Base-by-base conservation (phyloP, 2,113 vertebrate species). In the Passer montanus region DNA sequence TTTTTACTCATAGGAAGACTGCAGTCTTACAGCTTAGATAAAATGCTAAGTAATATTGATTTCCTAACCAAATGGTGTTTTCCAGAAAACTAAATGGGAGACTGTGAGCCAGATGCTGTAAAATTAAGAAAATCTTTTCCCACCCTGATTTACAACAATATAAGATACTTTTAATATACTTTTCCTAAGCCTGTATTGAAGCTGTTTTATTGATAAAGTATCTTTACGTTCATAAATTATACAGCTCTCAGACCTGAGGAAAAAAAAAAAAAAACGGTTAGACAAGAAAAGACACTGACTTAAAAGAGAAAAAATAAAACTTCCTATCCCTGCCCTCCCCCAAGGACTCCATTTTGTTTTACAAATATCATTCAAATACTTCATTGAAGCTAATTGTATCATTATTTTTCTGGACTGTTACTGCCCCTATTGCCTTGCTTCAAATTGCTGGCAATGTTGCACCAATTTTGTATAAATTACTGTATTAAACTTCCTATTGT, bases 381-480 rank as follows among this genome's bases (percentile, higher is more conserved):
- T 84, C 22, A 49, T 22, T 89, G 73, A 81, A 75, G 60, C 33
- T 68, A 89, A 68, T 60, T 80, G 7, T 63, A 22, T 44, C 33
- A 43, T 87, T 87, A 52, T 23, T 80, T 50, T 73, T 46, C 63
- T 89, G 52, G 24, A 44, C 73, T 78, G 13, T 73, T 92, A 66
- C 27, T 43, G 23, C 20, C 4, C 4, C 17, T 87, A 8, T 30
- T 74, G 30, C 24, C 8, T 73, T 4, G 62, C 39, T 59, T 92
- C 62, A 86, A 83, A 93, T 83, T 90, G 8, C 43, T 78, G 58
- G 3, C 37, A 49, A 11, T 33, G 13, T 75, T 90, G 69, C 82
- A 75, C 39, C 66, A 72, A 46, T 89, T 90, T 77, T 70, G 26
- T 70, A 89, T 68, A 91, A 94, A 89, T 94, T 64, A 75, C 56